Percentiles rank a stretch among this genome's conserved stretches.
phyloP scores from a whole-genome alignment of 2,888 invertebrate genomes.

The Parelbella ahira region DNA sequence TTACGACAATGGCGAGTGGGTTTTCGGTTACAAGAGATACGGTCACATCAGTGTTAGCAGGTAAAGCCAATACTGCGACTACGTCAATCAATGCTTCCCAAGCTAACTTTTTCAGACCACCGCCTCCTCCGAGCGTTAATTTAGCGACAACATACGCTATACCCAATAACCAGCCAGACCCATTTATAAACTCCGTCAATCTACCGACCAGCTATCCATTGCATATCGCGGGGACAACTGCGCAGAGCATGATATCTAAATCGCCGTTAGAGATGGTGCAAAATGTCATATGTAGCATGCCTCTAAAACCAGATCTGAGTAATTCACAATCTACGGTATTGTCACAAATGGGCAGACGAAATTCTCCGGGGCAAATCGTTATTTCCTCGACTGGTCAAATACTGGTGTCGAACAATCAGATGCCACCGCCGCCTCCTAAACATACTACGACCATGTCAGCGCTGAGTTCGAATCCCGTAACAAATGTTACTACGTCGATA shows the following conservation, averaged over 20 bases:
- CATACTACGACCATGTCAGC: constrained; percentile 80
- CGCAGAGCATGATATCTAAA: constrained; percentile 75
- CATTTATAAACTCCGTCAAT: constrained; percentile 70
- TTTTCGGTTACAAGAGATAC: constrained; percentile 90
- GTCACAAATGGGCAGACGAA: constrained; percentile 46
- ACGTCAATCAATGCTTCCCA: constrained; percentile 85
- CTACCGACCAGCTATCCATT: constrained; percentile 67
- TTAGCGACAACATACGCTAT: constrained; percentile 67
- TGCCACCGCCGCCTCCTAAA: constrained; percentile 84
- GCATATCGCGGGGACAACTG: constrained; percentile 72
- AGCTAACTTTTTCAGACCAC: constrained; percentile 63
- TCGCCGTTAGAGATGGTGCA: constrained; percentile 89
- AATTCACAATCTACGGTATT: constrained; percentile 65
- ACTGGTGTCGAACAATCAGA: constrained; percentile 84
- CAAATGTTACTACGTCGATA: constrained; percentile 83
- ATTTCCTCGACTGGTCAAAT: constrained; percentile 88
- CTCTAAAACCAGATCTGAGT: constrained; percentile 60
- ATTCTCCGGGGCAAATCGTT: constrained; percentile 84
- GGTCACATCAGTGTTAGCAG: constrained; percentile 89
- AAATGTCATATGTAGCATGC: constrained; percentile 86
- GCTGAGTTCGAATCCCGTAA: constrained; percentile 81
- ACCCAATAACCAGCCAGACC: constrained; percentile 71
- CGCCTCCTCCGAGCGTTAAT: constrained; percentile 66
- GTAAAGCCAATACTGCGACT: constrained; percentile 87
- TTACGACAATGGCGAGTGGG: constrained; percentile 83